phyloP scores from a whole-genome alignment of 2,888 invertebrate genomes.

The Spicauda simplicius region DNA sequence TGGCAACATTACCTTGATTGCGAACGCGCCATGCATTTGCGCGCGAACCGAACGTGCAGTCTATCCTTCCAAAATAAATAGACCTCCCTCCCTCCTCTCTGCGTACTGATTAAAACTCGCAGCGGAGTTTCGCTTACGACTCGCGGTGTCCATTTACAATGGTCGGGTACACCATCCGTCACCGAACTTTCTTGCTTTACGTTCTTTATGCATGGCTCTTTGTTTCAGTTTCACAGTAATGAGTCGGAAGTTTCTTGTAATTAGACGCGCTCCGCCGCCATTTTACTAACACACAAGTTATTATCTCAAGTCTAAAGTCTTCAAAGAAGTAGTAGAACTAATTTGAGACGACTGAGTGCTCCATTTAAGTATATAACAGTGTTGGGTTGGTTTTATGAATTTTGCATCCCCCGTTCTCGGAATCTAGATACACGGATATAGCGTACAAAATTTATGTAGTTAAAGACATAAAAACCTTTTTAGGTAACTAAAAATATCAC shows the following conservation, averaged over 20 bases:
- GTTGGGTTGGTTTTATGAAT: no score
- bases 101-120: conserved; percentile 17
- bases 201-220: conserved; percentile 60
- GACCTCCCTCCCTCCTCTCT: conserved; percentile 40
- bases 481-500: no score
- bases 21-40: conserved; percentile 61
- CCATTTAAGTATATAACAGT: no score
- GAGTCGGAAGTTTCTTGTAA: conserved; percentile 63
- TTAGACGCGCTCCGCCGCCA: conserved; percentile 47
- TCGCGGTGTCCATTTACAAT: conserved; percentile 29
- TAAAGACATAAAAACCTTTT: no score
- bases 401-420: no score
- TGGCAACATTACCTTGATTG: conserved; percentile 80
- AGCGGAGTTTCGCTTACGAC: conserved; percentile 13
- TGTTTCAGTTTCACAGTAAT: conserved; percentile 61
- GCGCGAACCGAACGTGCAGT: conserved; percentile 49
- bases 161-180: conserved; percentile 43
- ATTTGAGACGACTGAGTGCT: conserved; percentile 15
- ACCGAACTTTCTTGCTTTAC: conserved; percentile 60
- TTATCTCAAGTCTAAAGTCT: conserved; percentile 31
- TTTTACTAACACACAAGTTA: conserved; percentile 32
- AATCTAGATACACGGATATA: no score
- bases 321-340: conserved; percentile 5
- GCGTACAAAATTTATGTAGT: no score
- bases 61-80: conserved; percentile 44